A percentile compares a stretch with the other conserved stretches of the same genome.
phyloP scores from a whole-genome alignment of 1,140 invertebrate species.

The Formica exsecta region DNA sequence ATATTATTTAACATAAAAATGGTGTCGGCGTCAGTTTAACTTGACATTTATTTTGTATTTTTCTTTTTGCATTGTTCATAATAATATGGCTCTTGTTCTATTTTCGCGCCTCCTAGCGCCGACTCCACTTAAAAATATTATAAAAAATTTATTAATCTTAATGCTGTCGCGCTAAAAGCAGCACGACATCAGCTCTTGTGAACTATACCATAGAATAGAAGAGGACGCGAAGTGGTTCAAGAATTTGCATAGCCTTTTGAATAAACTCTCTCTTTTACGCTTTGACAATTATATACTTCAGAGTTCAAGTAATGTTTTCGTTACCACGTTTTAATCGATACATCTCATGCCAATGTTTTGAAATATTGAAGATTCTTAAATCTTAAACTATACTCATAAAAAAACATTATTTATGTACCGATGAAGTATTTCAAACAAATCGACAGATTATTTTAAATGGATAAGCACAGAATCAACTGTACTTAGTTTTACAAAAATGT shows the following conservation, averaged over 20 bases:
- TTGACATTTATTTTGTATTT: conserved; percentile 12
- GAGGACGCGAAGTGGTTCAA: neutral
- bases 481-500: neutral
- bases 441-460: neutral
- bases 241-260: conserved; percentile 24
- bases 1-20: conserved; percentile 13
- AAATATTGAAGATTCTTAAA: conserved; percentile 3
- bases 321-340: conserved; percentile 20
- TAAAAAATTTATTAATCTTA: conserved; percentile 58
- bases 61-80: neutral
- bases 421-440: neutral
- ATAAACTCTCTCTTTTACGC: conserved; percentile 30
- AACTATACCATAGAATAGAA: conserved; percentile 28
- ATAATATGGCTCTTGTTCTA: conserved; percentile 17
- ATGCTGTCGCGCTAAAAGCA: conserved; percentile 53
- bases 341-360: neutral
- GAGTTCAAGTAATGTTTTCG: conserved; percentile 18
- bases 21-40: neutral
- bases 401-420: neutral
- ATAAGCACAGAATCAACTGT: neutral
- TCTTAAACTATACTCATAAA: neutral
- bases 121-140: conserved; percentile 63
- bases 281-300: neutral
- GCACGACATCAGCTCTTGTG: conserved; percentile 54
- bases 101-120: conserved; percentile 39